phyloP scores from a whole-genome alignment of 2,113 vertebrate genomes.

The Dicrurus megarhynchus region DNA sequence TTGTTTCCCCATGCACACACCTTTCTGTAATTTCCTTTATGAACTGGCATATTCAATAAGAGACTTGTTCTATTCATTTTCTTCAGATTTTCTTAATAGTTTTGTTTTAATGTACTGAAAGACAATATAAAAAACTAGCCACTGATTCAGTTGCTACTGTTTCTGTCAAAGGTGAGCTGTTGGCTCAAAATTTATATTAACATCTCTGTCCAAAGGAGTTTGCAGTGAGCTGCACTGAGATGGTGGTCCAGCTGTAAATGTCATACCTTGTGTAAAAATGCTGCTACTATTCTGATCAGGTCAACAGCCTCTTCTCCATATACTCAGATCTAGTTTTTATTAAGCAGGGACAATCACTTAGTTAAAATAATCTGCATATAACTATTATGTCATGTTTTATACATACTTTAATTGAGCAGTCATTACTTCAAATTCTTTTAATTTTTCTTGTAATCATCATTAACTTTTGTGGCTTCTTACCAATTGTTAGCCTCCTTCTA shows the following conservation, averaged over 20 bases:
- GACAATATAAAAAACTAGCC: background rate
- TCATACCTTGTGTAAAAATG: background rate
- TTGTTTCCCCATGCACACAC: accelerated
- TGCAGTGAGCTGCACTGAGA: background rate
- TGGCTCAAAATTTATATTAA: background rate
- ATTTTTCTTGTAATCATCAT: background rate
- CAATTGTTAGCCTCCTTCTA: background rate
- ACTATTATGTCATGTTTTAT: background rate
- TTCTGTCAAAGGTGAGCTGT: background rate
- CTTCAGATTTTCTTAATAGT: background rate
- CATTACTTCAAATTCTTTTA: background rate
- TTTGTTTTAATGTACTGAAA: background rate
- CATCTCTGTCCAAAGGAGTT: background rate
- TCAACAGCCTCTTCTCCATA: background rate
- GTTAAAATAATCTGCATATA: background rate
- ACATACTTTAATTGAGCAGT: background rate
- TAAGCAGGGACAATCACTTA: background rate
- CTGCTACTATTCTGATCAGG: background rate
- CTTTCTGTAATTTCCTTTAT: background rate
- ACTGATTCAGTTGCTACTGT: background rate
- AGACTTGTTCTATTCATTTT: background rate
- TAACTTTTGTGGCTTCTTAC: background rate
- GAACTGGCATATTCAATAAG: background rate
- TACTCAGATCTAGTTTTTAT: background rate
- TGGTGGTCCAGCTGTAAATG: background rate